Conservation (phyloP, 2,888 invertebrate genomes). For the Rutpela maculata region DNA sequence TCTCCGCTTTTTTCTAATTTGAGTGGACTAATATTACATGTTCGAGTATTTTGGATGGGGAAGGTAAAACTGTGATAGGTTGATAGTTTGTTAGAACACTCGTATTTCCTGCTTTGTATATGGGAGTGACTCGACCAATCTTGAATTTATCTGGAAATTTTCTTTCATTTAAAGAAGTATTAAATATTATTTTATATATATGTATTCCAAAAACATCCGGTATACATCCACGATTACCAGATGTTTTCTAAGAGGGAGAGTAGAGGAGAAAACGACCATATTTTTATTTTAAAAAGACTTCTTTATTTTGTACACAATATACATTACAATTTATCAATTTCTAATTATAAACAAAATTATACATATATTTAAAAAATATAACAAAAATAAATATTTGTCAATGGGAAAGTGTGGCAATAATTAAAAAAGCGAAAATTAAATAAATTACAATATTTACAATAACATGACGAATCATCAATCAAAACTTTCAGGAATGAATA, state of each 20-base stretch:
- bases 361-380: constrained; percentile 38
- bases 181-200: no score
- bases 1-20: no score
- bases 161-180: no score
- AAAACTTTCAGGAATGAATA: constrained; percentile 38
- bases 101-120: no score
- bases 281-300: constrained; percentile 24
- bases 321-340: constrained; percentile 31
- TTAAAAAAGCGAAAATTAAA: constrained; percentile 34
- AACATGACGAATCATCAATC: constrained; percentile 17
- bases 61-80: no score
- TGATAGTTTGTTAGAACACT: no score
- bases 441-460: constrained; percentile 43
- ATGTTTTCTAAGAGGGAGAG: background rate
- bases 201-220: no score
- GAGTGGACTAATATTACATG: no score
- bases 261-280: background rate
- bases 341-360: constrained; percentile 28
- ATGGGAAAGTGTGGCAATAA: constrained; percentile 27
- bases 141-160: no score
- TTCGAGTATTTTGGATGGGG: no score
- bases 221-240: no score
- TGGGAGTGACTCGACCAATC: no score
- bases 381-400: constrained; percentile 50
- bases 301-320: constrained; percentile 48